Base-by-base conservation (phyloP, 2,797 vertebrate species). In the Gallinago solitaria region DNA sequence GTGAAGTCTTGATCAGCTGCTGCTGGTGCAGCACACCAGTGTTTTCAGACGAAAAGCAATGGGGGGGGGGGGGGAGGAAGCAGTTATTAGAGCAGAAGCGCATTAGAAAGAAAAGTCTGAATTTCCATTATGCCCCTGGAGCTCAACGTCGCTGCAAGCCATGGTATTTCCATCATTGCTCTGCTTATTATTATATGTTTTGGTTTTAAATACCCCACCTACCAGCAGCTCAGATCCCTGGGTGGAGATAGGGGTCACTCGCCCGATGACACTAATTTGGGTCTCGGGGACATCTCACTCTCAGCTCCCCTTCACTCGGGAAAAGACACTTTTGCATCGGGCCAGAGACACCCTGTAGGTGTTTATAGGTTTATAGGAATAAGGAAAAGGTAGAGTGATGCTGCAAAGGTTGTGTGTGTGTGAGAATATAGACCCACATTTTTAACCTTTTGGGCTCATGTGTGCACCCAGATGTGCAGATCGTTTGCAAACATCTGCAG, bases 11-110 rank as follows among this genome's bases (percentile, higher is more conserved):
- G 77, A 90, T 87, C 92, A 90, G 86, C 88, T 77, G 80, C 92
- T 84, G 92, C 88, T 78, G 80, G 93, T 84, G 86, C 87, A 67
- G 80, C 92, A 68, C 78, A 61, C 73, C 83, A 54, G 71, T 30
- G 59, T 74, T 93, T 90, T 65, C 92, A 75, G 83, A 63, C 48
- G 89, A 74, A 75, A 95, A 94, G 71, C 41, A 6, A 87, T 27
- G 82, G 68, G 57, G 79, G 73, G 21, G 11, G 35, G 35, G n/a
- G n/a, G n/a, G n/a, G n/a, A n/a, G n/a, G n/a, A 41, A 41, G 67
- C 6, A 12, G 41, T 93, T 93, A 95, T 96, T 94, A 93, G 93
- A 96, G 89, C 90, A 96, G 95, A 97, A 94, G 64, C 14, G 0
- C 75, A 80, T 84, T 89, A 90, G 35, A 45, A 81, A 76, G 56